Conservation (phyloP, 2,797 vertebrate genomes). For the Muraenolepis orangiensis region DNA sequence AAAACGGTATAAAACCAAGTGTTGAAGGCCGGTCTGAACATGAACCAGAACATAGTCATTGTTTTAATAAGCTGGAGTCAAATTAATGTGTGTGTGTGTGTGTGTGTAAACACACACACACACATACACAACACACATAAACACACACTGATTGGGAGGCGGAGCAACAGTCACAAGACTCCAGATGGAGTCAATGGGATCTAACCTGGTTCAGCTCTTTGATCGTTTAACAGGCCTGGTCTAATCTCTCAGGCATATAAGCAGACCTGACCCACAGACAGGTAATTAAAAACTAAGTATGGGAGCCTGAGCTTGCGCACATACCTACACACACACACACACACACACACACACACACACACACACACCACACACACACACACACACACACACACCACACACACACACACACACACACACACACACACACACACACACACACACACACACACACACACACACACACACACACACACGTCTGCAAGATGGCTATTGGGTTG, state of each 20-base stretch:
- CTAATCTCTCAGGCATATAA: slow-evolving; percentile 27
- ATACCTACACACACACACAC: slow-evolving; percentile 6
- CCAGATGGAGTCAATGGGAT: not conserved
- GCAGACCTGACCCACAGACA: not conserved
- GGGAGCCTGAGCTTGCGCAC: not conserved
- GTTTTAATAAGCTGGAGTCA: no score
- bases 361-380: slow-evolving; percentile 1
- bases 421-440: slow-evolving; percentile 10
- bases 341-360: slow-evolving; percentile 18
- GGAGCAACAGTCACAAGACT: no score
- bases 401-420: slow-evolving; percentile 1
- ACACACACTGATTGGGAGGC: not conserved
- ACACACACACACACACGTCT: slow-evolving; percentile 6
- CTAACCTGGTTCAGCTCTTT: slow-evolving; percentile 33
- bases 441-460: slow-evolving; percentile 6
- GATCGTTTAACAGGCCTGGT: slow-evolving; percentile 11
- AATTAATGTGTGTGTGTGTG: slow-evolving; percentile 4
- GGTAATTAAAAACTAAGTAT: not conserved
- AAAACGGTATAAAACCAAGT: no score
- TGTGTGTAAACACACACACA: not conserved
- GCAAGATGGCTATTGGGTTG: slow-evolving; percentile 6
- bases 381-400: no score
- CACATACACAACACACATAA: not conserved
- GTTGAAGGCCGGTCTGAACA: no score
- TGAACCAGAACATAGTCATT: no score